Conservation (phyloP, 2,888 invertebrate genomes). For the Ormyrus labotus region DNA sequence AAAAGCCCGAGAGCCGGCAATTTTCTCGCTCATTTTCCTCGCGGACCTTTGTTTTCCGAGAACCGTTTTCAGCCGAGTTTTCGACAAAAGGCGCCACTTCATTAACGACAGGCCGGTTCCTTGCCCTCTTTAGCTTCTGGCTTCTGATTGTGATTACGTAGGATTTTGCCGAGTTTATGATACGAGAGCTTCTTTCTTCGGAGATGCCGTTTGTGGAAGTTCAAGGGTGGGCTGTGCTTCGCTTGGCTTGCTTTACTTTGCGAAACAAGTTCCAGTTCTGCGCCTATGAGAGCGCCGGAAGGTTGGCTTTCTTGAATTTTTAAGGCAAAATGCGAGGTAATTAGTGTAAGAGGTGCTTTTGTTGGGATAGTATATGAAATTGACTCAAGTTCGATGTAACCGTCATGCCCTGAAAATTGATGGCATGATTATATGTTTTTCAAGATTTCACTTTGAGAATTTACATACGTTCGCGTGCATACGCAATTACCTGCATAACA, state of each 20-base stretch:
- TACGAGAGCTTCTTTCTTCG: neutral
- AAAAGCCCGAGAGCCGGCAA: constrained; percentile 14
- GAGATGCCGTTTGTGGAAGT: neutral
- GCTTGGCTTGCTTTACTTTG: neutral
- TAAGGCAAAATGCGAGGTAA: no score
- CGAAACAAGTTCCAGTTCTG: neutral
- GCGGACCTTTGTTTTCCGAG: neutral
- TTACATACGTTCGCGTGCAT: no score
- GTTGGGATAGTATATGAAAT: no score
- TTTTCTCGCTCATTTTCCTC: constrained; percentile 13
- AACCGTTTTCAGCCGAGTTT: neutral
- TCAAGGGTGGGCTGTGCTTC: constrained; percentile 14
- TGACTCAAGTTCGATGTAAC: no score
- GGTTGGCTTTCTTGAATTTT: no score
- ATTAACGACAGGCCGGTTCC: constrained; percentile 5
- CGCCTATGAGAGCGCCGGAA: no score
- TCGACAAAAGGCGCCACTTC: constrained; percentile 12
- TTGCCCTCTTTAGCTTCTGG: neutral
- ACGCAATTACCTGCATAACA: no score
- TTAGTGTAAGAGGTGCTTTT: no score
- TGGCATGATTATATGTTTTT: no score
- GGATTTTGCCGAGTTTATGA: neutral
- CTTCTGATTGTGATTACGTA: no score
- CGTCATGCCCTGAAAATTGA: no score
- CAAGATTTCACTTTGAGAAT: no score